Evolutionary conservation across 2,888 invertebrate species (phyloP), one percentile per base, ranked within the genome.

Genomic region (Agrilus mali): DNA sequence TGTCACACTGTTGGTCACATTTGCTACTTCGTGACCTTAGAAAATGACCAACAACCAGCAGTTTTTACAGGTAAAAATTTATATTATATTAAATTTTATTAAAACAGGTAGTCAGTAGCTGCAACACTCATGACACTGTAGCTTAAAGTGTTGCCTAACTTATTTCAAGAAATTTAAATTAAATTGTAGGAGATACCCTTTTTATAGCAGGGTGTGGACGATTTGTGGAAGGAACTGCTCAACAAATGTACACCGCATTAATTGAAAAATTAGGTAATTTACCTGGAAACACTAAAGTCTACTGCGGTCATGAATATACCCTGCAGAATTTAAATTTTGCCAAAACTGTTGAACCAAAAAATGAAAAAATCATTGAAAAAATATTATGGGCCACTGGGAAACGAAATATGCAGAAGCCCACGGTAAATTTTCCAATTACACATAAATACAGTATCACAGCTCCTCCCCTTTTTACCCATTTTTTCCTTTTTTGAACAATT

Each of bases 281-380:
- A 17, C 93, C 96, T 0, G 79, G 83, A 50, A 71, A 79, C 13
- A 96, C 97, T 0, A 78, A 78, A 61, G 95, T 98, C 0, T 99
- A 84, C 63, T 97, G 96, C 66, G 98, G 98, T 0, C 98, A 98
- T 65, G 98, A 99, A 65, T 99, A 98, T 63, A 87, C 96, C 0
- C 67, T 85, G 33, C 82, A 79, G 55, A 98, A 99, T 69, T 71
- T 98, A 50, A 80, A 82, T 55, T 99, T 86, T 71, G 96, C 89
- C 0, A 65, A 73, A 1, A 75, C 79, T 54, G 87, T 97, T 0
- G 98, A 99, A 62, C 88, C 89, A 0, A 62, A 77, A 2, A 99
- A 94, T 68, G 60, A 69, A 38, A 72, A 75, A 16, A 71, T 93
- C 38, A 55, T 67, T 32, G 69, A 77, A 34, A 86, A 85, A 59